Base-by-base conservation (phyloP, 1,140 invertebrate species). In the Conopomorpha cramerella region DNA sequence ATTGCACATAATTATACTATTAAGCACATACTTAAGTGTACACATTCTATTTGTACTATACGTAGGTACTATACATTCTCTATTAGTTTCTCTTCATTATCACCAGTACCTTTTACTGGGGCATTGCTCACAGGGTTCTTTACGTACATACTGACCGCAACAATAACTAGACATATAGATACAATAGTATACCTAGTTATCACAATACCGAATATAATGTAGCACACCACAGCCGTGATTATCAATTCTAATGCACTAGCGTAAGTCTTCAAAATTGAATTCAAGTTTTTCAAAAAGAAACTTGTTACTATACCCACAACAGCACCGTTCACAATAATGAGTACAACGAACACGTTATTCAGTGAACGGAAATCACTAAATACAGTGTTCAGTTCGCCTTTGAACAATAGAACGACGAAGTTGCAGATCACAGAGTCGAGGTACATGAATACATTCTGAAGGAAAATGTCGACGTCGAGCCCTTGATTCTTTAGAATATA, bases 401-500 rank as follows among this genome's bases (percentile, higher is more conserved):
- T 83, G 6, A 85, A 54, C 12, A 83, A 46, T 30, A 96, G 63
- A 12, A 94, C 60, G 11, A 82, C 51, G 12, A 88, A 55, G 78
- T 96, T 98, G 60, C 92, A 96, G 10, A 97, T 50, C 47, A 97
- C 95, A 16, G 94, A 97, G 70, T 98, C 92, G 8, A 95, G 51
- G 63, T 98, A 98, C 92, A 98, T 96, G 56, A 95, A 98, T 1
- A 95, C 84, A 78, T 98, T 98, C 77, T 98, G 95, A 39, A 96
- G 71, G 77, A 93, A 94, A 45, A 98, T 91, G 63, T 95, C 88
- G 0, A 95, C 86, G 45, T 88, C 84, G 8, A 84, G 82, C 16
- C 91, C 91, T 45, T 88, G 85, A 16, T 84, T 86, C 81, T 98
- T 98, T 0, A 98, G 73, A 25, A 98, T 77, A 77, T 93, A 96